Base-by-base conservation (phyloP, 2,888 invertebrate species). In the Halictus quadricinctus region DNA sequence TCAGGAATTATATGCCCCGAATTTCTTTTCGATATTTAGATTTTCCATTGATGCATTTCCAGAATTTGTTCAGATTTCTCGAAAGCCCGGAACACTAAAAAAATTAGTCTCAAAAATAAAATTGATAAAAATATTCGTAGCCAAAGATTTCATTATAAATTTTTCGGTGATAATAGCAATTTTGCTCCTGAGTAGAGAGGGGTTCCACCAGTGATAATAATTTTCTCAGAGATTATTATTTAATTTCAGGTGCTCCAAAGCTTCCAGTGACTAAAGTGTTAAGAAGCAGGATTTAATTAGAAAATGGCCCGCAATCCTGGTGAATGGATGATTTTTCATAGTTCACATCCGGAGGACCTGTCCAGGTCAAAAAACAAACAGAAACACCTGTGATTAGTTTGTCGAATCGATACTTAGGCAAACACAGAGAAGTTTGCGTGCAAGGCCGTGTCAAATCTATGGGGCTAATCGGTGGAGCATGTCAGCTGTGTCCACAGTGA, bases 401-500 rank as follows among this genome's bases (percentile, higher is more conserved):
- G 60, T 46, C 83, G 85, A 86, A 85, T 89, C 90, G 88, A 88
- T 88, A 84, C 81, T 83, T 84, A 81, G 80, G 87, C 83, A 89
- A 89, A 89, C 89, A 89, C 70, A 29, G 82, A 84, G 88, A 87
- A 89, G 81, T 88, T 84, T 60, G 79, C 66, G 58, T 80, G 87
- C 86, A 89, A 89, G 85, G 88, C 80, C 82, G 79, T 80, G 90
- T 89, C 83, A 88, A 86, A 86, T 84, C 83, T 85, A 85, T 81
- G 83, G 84, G 87, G 90, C 85, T 88, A 88, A 87, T 88, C 86
- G 86, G 73, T 66, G 75, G 54, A 72, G 81, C 58, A 80, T 75
- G 88, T 89, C 89, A 89, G 89, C 89, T 89, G 89, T 89, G 89
- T 89, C 89, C 86, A 89, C 89, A 89, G 74, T 64, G 84, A 79